phyloP scores from a whole-genome alignment of 2,797 vertebrate genomes.

The Trematomus bernacchii region DNA sequence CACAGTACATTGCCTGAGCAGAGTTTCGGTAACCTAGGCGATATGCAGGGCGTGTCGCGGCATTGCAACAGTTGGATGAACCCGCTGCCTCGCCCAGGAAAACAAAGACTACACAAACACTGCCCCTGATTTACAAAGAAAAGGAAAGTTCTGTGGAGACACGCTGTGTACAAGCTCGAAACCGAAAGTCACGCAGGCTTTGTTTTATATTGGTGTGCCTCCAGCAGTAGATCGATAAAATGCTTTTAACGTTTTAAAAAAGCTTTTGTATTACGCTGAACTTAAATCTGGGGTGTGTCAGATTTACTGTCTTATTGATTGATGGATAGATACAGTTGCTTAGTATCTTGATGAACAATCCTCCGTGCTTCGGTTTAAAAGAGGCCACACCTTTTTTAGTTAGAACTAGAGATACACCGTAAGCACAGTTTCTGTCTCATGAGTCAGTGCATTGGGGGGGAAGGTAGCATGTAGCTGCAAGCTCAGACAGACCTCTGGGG shows the following conservation, averaged over 20 bases:
- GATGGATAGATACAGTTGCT: neutral
- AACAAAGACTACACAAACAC: slow-evolving; percentile 72
- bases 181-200: neutral
- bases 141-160: slow-evolving; percentile 24
- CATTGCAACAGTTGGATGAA: slow-evolving; percentile 75
- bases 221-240: neutral
- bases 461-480: slow-evolving; percentile 70
- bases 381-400: slow-evolving; percentile 52
- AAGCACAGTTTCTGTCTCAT: slow-evolving; percentile 42
- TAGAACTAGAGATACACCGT: slow-evolving; percentile 5
- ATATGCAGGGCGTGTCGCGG: slow-evolving; percentile 70
- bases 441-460: slow-evolving; percentile 56
- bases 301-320: neutral
- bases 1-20: slow-evolving; percentile 34
- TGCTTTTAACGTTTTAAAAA: neutral
- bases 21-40: slow-evolving; percentile 68
- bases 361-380: neutral
- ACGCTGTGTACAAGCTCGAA: neutral
- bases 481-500: slow-evolving; percentile 57
- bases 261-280: neutral
- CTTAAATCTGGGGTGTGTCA: neutral
- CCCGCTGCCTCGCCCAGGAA: slow-evolving; percentile 65
- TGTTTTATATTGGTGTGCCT: neutral
- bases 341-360: neutral
- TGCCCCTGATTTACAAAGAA: slow-evolving; percentile 61